phyloP scores from a whole-genome alignment of 2,113 vertebrate genomes.

The Psephotus haematonotus region DNA sequence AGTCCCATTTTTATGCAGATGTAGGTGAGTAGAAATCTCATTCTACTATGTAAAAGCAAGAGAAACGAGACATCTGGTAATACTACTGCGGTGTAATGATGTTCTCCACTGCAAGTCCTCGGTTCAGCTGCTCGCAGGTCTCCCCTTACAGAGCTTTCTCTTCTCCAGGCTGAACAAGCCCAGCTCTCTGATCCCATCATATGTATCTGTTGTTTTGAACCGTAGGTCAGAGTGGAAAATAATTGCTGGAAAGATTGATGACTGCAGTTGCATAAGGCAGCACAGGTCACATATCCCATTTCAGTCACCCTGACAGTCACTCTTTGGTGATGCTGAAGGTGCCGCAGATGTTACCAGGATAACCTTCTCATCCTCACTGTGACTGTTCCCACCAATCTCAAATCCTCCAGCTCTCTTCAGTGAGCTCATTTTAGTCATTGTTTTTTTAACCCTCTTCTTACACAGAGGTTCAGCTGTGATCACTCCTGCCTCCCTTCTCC shows the following conservation, averaged over 20 bases:
- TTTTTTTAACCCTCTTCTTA: neutral
- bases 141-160: neutral
- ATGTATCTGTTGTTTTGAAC: neutral
- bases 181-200: neutral
- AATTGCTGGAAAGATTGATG: neutral
- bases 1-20: neutral
- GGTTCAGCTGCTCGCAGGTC: neutral
- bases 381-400: neutral
- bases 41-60: neutral
- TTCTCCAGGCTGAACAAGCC: neutral
- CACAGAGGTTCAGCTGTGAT: neutral
- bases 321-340: rapidly evolving
- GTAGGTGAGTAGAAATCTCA: neutral
- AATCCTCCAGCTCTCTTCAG: neutral
- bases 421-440: neutral
- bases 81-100: neutral
- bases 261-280: neutral
- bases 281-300: rapidly evolving
- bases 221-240: neutral
- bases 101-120: neutral
- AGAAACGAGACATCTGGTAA: neutral
- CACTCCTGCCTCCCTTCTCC: neutral
- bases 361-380: neutral
- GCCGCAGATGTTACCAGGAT: neutral
- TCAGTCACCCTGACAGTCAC: rapidly evolving